These are phyloP conservation scores for Brachionus rubens DNA, from an alignment of 1,140 invertebrate genomes.

Conservation along the genomic window DNA sequence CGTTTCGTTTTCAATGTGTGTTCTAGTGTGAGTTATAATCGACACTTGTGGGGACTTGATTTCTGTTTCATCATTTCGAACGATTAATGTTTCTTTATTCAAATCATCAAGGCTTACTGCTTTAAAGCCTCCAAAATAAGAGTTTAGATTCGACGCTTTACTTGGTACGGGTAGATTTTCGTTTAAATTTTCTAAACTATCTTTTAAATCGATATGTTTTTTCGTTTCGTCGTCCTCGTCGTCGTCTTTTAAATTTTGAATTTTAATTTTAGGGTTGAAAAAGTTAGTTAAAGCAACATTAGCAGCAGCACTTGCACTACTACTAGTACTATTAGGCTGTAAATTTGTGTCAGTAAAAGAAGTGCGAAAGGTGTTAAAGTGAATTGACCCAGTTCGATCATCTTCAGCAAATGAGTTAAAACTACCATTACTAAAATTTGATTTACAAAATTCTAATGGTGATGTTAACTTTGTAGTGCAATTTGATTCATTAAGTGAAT, in stretches of 20 bases:
- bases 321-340: too few relatives aligned
- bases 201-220: not conserved
- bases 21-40: too few relatives aligned
- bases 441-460: too few relatives aligned
- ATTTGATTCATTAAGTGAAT: too few relatives aligned
- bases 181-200: constrained; percentile 2
- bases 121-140: constrained; percentile 12
- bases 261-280: constrained; percentile 10
- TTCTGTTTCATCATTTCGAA: not conserved
- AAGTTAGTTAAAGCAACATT: not conserved
- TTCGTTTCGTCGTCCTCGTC: not conserved
- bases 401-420: too few relatives aligned
- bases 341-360: not conserved
- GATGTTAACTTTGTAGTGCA: too few relatives aligned
- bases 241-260: constrained; percentile 34
- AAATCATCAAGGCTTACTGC: not conserved
- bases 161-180: not conserved
- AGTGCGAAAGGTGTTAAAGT: too few relatives aligned
- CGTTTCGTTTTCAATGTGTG: too few relatives aligned
- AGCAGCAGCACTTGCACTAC: too few relatives aligned
- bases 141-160: not conserved
- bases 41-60: too few relatives aligned
- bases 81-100: not conserved
- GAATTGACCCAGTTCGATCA: too few relatives aligned
- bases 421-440: too few relatives aligned